Evolutionary conservation across 2,888 invertebrate species (phyloP).

Genomic region (Scaptomyza reducta): DNA sequence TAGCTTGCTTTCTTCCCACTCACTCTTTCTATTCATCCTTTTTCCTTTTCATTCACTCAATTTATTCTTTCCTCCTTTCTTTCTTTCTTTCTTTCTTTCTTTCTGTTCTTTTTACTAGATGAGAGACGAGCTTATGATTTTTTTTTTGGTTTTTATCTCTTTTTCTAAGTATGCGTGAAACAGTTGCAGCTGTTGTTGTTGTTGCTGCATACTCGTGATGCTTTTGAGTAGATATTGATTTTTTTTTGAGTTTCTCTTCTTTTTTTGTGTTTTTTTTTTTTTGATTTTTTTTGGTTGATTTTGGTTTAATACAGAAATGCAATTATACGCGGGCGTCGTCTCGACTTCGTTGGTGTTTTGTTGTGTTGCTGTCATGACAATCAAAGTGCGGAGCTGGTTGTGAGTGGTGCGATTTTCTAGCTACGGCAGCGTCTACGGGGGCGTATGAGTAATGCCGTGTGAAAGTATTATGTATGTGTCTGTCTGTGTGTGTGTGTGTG

Average conservation of each 20-base stretch:
- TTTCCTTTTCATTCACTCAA: conserved; percentile 26
- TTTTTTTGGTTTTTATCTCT: conserved; percentile 1
- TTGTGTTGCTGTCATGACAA: conserved; percentile 75
- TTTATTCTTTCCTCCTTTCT: not conserved
- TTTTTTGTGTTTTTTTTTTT: conserved; percentile 35
- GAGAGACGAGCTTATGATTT: conserved; percentile 17
- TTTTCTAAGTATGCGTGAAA: conserved; percentile 14
- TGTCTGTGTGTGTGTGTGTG: conserved; percentile 10
- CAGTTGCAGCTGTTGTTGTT: conserved; percentile 38
- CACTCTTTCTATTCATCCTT: not conserved
- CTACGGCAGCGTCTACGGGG: conserved; percentile 40
- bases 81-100: conserved; percentile 6
- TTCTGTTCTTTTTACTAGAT: conserved; percentile 17
- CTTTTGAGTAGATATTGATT: conserved; percentile 18
- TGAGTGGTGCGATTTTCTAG: conserved; percentile 30
- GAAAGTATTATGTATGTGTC: conserved; percentile 17
- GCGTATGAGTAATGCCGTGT: conserved; percentile 55
- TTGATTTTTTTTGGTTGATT: conserved; percentile 9
- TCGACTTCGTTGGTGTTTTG: conserved; percentile 73
- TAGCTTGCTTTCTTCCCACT: conserved; percentile 8
- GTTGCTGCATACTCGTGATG: conserved; percentile 41
- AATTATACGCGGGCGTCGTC: conserved; percentile 75
- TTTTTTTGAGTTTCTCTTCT: conserved; percentile 20
- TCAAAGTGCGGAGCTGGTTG: conserved; percentile 69
- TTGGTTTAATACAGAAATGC: conserved; percentile 76